Percentiles rank a stretch among this genome's conserved stretches.
phyloP scores from a whole-genome alignment of 92 coral and sea anemone genomes.

The Pocillopora meandrina region DNA sequence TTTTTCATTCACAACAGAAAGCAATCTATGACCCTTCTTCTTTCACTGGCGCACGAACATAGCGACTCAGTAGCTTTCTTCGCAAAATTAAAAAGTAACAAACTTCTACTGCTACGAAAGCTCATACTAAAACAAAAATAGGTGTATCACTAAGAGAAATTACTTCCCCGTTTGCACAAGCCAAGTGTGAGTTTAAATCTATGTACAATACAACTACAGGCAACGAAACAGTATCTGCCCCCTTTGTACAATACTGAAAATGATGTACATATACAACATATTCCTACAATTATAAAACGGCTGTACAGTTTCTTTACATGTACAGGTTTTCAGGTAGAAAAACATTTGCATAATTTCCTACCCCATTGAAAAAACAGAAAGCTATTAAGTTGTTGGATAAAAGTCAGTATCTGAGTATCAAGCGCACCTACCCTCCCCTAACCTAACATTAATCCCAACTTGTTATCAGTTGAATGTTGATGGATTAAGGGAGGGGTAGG shows the following conservation, averaged over 20 bases:
- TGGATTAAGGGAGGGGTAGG: no score
- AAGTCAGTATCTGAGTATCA: not conserved
- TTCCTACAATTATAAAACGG: not conserved
- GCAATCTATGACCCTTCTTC: no score
- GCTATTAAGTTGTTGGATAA: not conserved
- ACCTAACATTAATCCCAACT: no score
- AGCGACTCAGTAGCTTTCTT: no score
- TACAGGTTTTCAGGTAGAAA: not conserved
- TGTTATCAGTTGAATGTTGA: no score
- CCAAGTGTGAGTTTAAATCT: not conserved
- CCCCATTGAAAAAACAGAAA: not conserved
- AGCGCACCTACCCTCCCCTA: no score
- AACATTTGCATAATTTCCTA: no score
- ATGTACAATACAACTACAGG: not conserved
- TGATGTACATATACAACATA: conserved; percentile 21
- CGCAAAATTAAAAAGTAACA: no score
- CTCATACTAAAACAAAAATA: no score
- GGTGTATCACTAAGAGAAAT: not conserved
- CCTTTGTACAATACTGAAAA: not conserved
- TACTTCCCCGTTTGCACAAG: not conserved
- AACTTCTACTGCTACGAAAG: no score
- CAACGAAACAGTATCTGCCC: not conserved
- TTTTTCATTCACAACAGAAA: no score
- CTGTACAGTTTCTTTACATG: conserved; percentile 4
- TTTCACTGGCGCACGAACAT: no score